Conservation (phyloP, 2,113 vertebrate genomes). For the Cariama cristata region DNA sequence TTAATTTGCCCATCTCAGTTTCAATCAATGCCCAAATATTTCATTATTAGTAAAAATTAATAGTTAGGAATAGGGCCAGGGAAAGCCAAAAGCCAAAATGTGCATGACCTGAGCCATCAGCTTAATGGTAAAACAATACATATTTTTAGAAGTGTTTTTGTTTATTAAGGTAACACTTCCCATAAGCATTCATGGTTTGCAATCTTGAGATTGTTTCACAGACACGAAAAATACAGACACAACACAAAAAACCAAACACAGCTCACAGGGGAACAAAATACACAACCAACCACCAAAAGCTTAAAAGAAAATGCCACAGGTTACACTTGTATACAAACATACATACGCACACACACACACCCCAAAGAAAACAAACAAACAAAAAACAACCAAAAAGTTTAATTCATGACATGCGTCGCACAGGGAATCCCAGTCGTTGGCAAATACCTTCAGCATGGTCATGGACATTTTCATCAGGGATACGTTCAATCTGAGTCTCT, state of each 20-base stretch:
- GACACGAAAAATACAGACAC: slow-evolving; percentile 75
- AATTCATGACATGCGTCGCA: slow-evolving; percentile 87
- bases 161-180: slow-evolving; percentile 65
- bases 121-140: slow-evolving; percentile 44
- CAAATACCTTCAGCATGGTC: slow-evolving; percentile 97
- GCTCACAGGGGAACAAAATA: slow-evolving; percentile 70
- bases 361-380: slow-evolving; percentile 66
- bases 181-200: slow-evolving; percentile 74
- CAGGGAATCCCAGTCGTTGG: slow-evolving; percentile 88
- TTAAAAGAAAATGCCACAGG: slow-evolving; percentile 80
- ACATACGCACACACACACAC: slow-evolving; percentile 46
- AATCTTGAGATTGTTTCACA: slow-evolving; percentile 92
- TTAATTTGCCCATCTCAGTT: not conserved
- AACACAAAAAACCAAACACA: slow-evolving; percentile 82
- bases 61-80: slow-evolving; percentile 11
- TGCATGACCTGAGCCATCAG: slow-evolving; percentile 44
- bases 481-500: slow-evolving; percentile 99
- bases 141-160: slow-evolving; percentile 3
- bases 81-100: slow-evolving; percentile 77
- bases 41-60: not conserved
- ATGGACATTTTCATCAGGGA: slow-evolving; percentile 94
- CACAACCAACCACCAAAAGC: slow-evolving; percentile 82
- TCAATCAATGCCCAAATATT: not conserved
- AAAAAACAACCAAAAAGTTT: slow-evolving; percentile 70
- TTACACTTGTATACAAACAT: slow-evolving; percentile 52